Evolutionary conservation across 2,113 vertebrate genomes (phyloP).

Genomic region (Brienomyrus longianalis): DNA sequence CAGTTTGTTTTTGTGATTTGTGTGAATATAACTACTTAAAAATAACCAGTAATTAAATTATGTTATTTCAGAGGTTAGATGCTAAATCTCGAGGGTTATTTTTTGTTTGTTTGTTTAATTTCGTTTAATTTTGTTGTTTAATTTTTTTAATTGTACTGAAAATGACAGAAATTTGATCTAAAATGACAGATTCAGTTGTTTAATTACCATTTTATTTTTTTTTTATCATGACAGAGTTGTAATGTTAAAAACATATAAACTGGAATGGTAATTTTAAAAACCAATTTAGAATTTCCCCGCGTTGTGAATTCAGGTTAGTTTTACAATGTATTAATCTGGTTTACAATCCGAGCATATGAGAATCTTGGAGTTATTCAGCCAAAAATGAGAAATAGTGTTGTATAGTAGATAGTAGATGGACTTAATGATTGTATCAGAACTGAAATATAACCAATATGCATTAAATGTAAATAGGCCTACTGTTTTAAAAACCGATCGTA

Average conservation of each 20-base stretch:
- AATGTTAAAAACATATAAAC: background rate
- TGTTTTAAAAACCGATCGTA: conserved; percentile 31
- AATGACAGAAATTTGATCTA: background rate
- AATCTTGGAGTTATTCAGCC: background rate
- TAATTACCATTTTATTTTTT: background rate
- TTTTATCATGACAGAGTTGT: background rate
- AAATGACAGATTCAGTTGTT: background rate
- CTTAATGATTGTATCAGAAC: conserved; percentile 13
- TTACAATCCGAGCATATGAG: background rate
- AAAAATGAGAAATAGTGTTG: conserved; percentile 9
- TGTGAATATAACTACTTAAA: background rate
- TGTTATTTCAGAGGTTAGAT: background rate
- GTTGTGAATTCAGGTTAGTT: conserved; percentile 4
- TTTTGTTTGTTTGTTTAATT: background rate
- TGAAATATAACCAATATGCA: conserved; percentile 24
- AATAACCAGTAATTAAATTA: background rate
- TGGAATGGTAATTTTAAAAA: background rate
- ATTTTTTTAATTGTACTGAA: background rate
- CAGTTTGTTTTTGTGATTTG: background rate
- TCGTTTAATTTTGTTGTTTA: too few relatives aligned
- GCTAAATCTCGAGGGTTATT: background rate
- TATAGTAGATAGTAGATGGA: background rate
- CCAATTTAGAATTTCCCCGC: background rate
- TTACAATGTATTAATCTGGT: background rate
- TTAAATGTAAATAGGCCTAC: conserved; percentile 35